Percentiles rank a stretch among this genome's conserved stretches.
phyloP scores from a whole-genome alignment of 2,113 vertebrate genomes.

The Axis porcinus region DNA sequence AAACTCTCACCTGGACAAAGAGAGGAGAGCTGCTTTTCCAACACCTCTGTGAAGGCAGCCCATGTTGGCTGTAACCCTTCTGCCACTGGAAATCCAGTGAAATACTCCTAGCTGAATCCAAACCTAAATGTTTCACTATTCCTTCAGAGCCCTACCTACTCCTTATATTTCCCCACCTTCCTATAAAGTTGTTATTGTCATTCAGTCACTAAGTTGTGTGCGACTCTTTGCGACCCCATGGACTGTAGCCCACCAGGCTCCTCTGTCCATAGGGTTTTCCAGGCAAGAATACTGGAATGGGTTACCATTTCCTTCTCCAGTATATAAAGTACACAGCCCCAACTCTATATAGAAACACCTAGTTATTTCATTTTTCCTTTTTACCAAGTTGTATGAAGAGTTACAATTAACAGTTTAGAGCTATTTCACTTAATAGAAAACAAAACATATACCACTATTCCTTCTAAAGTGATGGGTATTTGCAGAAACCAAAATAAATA shows the following conservation, averaged over 20 bases:
- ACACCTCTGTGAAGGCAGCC: not conserved
- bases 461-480: not conserved
- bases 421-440: conserved; percentile 22
- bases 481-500: conserved; percentile 29
- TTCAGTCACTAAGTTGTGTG: not conserved
- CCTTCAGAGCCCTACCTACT: not conserved
- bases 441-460: not conserved
- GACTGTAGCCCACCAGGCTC: not conserved
- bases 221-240: not conserved
- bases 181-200: not conserved
- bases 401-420: not conserved
- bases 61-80: not conserved
- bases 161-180: not conserved
- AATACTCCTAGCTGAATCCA: not conserved
- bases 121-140: not conserved
- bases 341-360: not conserved
- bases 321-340: not conserved
- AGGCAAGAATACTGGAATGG: not conserved
- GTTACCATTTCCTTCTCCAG: not conserved
- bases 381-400: not conserved
- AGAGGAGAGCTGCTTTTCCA: not conserved
- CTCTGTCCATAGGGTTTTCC: not conserved
- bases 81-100: not conserved
- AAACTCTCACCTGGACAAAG: not conserved
- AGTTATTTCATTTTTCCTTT: not conserved